Evolutionary conservation across 2,888 invertebrate genomes (phyloP).

Genomic region (Xestia c-nigrum): DNA sequence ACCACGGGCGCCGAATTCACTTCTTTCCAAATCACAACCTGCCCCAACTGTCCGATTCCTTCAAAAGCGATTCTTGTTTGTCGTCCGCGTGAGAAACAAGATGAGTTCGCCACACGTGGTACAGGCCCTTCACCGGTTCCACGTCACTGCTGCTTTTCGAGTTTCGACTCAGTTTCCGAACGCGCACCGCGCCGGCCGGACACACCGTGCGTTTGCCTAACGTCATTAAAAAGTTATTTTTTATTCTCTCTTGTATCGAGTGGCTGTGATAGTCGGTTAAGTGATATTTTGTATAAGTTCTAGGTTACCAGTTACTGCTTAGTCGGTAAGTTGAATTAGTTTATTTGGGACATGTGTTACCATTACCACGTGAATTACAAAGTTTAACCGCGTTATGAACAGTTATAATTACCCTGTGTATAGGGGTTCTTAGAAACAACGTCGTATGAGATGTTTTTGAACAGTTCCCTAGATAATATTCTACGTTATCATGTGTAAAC

Average conservation of each 20-base stretch:
- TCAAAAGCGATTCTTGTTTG: conserved; percentile 24
- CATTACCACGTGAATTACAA: conserved; percentile 70
- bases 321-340: conserved; percentile 71
- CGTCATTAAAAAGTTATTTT: conserved; percentile 62
- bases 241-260: conserved; percentile 63
- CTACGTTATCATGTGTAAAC: conserved; percentile 49
- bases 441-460: conserved; percentile 32
- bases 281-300: conserved; percentile 78
- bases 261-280: conserved; percentile 80
- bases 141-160: conserved; percentile 65
- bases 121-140: conserved; percentile 67
- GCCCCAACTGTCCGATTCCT: conserved; percentile 44
- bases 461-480: conserved; percentile 14
- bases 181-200: conserved; percentile 77
- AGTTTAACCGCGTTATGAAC: conserved; percentile 62
- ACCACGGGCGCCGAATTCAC: conserved; percentile 58
- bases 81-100: conserved; percentile 48
- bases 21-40: conserved; percentile 33
- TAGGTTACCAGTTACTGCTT: conserved; percentile 63
- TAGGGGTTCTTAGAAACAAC: conserved; percentile 40
- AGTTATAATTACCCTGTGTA: conserved; percentile 51
- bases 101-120: conserved; percentile 66
- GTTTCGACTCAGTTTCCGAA: conserved; percentile 78
- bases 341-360: conserved; percentile 46
- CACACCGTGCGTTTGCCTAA: conserved; percentile 66